These are phyloP conservation scores for Clostera curtula DNA, from an alignment of 2,888 invertebrate genomes.

Conservation along the genomic window DNA sequence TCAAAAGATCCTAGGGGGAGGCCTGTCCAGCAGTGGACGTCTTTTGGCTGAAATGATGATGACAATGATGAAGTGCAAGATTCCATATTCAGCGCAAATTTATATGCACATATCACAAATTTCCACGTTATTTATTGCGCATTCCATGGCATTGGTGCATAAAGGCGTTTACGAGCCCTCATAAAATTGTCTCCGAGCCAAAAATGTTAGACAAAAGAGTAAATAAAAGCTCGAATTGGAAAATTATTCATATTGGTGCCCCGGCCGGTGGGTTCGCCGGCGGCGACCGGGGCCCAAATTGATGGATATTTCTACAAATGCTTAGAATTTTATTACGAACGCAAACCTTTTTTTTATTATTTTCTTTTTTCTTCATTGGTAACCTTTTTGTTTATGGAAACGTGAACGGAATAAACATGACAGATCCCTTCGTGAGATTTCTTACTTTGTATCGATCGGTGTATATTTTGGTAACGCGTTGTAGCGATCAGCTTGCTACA, in stretches of 20 bases:
- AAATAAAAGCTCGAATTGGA: conserved; percentile 52
- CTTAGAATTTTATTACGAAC: conserved; percentile 34
- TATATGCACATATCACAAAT: conserved; percentile 5
- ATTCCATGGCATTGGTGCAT: conserved; percentile 18
- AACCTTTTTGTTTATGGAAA: conserved; percentile 15
- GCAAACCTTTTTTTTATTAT: conserved; percentile 28
- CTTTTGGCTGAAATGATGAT: too few species aligned
- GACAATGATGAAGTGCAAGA: too few species aligned
- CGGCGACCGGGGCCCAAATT: conserved; percentile 13
- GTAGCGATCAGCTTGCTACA: too few species aligned
- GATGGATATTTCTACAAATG: conserved; percentile 32
- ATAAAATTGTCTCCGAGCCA: conserved; percentile 44
- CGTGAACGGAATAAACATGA: background rate
- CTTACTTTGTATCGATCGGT: too few species aligned
- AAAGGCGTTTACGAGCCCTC: conserved; percentile 41
- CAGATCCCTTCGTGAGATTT: too few species aligned
- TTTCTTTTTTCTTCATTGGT: conserved; percentile 25
- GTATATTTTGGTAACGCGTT: too few species aligned
- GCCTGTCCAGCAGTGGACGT: too few species aligned
- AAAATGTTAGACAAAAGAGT: conserved; percentile 45
- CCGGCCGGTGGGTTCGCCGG: conserved; percentile 25
- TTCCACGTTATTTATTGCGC: conserved; percentile 15
- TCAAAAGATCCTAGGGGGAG: too few species aligned
- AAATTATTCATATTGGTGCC: conserved; percentile 62
- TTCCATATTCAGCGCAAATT: too few species aligned